Conservation (phyloP, 2,888 invertebrate species). For the Spicauda simplicius region DNA sequence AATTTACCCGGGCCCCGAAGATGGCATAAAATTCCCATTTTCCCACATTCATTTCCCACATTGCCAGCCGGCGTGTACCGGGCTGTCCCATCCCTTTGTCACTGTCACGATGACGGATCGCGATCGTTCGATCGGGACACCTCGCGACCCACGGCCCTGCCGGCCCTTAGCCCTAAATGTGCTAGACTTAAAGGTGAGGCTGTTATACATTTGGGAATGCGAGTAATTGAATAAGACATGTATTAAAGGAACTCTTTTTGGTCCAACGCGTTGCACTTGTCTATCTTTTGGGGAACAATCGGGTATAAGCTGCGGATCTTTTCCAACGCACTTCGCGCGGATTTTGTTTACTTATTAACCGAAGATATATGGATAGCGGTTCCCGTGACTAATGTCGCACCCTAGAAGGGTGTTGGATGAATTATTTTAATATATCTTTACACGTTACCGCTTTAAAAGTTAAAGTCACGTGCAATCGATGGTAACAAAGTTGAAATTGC, state of each 20-base stretch:
- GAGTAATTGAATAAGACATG: no score
- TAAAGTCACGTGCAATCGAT: no score
- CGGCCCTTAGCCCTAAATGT: not conserved
- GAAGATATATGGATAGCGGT: slow-evolving; percentile 37
- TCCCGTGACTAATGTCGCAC: no score
- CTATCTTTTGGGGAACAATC: slow-evolving; percentile 53
- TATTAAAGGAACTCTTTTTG: no score
- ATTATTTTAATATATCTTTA: no score
- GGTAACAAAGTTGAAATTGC: no score
- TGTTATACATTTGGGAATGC: not conserved
- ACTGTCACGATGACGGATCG: slow-evolving; percentile 71
- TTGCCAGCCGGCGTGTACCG: slow-evolving; percentile 9
- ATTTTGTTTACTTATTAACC: slow-evolving; percentile 40
- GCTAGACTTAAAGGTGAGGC: not conserved
- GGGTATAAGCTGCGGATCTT: slow-evolving; percentile 39
- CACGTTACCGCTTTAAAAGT: no score
- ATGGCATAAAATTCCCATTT: slow-evolving; percentile 19
- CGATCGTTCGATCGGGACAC: slow-evolving; percentile 43
- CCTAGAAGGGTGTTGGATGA: no score
- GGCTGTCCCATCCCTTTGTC: slow-evolving; percentile 52
- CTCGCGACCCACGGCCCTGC: slow-evolving; percentile 9
- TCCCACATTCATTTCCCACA: slow-evolving; percentile 17
- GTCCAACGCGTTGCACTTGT: slow-evolving; percentile 5
- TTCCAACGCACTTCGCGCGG: slow-evolving; percentile 46
- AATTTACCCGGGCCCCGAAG: slow-evolving; percentile 8